Base-by-base conservation (phyloP, 2,888 invertebrate genomes). In the Amphipoea oculea region DNA sequence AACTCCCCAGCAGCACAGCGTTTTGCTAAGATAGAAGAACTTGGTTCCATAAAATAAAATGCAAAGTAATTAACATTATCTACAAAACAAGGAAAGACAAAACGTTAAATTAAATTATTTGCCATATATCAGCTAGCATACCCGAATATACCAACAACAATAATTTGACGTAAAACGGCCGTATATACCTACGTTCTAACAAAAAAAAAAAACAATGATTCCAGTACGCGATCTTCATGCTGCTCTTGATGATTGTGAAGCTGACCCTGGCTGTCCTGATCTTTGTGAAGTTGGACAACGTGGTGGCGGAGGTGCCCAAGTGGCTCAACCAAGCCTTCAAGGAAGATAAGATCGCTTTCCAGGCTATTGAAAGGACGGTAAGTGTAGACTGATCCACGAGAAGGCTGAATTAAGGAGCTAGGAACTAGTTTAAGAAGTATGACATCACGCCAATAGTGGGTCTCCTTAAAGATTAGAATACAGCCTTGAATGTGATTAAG, bases 221-320 rank as follows among this genome's bases (percentile, higher is more conserved):
- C 75, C 95, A 98, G 98, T 98, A 98, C 93, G 97, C 98, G 0
- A 97, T 98, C 81, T 97, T 98, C 88, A 97, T 98, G 92, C 93
- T 98, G 89, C 92, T 98, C 11, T 96, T 98, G 89, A 97, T 98
- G 95, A 96, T 98, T 48, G 89, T 98, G 78, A 98, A 98, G 97
- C 95, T 98, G 74, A 97, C 97, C 0, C 93, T 98, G 82, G 98
- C 98, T 1, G 97, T 98, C 23, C 94, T 97, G 88, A 97, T 98
- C 79, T 98, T 98, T 94, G 96, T 98, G 73, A 96, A 97, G 88
- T 94, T 97, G 79, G 97, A 97, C 36, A 95, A 97, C 79, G 91
- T 97, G 17, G 91, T 97, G 6, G 88, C 89, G 0, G 92, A 97
- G 51, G 97, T 98, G 82, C 96, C 96, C 4, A 89, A 91, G 2